These are phyloP conservation scores for Acrossocheilus wenchowensis DNA, from an alignment of 2,797 vertebrate species.

Conservation along the genomic window DNA sequence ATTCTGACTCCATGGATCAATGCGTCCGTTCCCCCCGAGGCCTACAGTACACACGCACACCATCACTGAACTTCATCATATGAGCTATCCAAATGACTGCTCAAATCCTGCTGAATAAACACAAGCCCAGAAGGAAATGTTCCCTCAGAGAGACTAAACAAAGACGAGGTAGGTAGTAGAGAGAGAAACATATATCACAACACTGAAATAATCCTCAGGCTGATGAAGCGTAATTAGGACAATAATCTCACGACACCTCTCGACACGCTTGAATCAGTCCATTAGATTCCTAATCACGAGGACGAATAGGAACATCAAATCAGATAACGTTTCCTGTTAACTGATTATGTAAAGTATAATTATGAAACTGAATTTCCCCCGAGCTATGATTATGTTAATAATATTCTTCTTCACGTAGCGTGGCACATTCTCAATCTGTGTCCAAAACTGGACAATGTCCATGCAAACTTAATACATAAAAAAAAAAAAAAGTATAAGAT, in stretches of 20 bases:
- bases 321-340: constrained; percentile 31
- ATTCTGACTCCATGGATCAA: constrained; percentile 44
- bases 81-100: constrained; percentile 35
- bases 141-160: constrained; percentile 25
- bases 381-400: constrained; percentile 14
- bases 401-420: background rate
- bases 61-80: constrained; percentile 49
- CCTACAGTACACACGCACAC: constrained; percentile 40
- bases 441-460: background rate
- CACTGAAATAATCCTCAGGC: constrained; percentile 11
- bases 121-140: constrained; percentile 40
- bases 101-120: constrained; percentile 52
- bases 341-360: constrained; percentile 44
- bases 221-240: constrained; percentile 30
- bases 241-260: constrained; percentile 37
- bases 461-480: background rate
- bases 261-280: constrained; percentile 26
- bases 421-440: background rate
- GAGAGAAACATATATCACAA: background rate
- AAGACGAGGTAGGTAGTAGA: constrained; percentile 14
- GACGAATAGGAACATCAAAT: constrained; percentile 28
- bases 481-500: background rate
- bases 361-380: constrained; percentile 36
- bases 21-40: constrained; percentile 33
- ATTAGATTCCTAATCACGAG: constrained; percentile 44